Percentiles rank a stretch among this genome's conserved stretches.
phyloP scores from a whole-genome alignment of 1,140 invertebrate species.

The Galleria mellonella region DNA sequence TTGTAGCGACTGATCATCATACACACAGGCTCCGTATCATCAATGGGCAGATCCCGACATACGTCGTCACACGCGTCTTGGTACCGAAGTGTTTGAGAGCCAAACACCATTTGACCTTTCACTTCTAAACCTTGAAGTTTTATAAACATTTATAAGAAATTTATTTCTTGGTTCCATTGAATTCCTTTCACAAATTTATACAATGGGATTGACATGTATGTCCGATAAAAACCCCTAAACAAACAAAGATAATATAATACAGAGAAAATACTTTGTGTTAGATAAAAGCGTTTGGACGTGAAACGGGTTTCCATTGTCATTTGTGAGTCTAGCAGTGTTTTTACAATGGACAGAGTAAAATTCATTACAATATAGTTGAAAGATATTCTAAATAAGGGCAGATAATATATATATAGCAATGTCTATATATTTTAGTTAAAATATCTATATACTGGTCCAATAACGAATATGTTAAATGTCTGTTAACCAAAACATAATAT shows the following conservation, averaged over 20 bases:
- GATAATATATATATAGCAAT: too few relatives aligned
- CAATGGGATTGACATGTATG: too few relatives aligned
- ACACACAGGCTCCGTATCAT: slow-evolving; percentile 44
- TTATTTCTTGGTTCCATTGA: too few relatives aligned
- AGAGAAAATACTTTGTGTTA: neutral
- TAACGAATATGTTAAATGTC: too few relatives aligned
- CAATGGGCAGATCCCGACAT: slow-evolving; percentile 32
- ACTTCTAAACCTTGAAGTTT: neutral
- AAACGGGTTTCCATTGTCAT: neutral
- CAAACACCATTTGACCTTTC: neutral
- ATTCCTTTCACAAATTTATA: too few relatives aligned
- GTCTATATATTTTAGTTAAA: too few relatives aligned
- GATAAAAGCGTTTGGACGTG: neutral
- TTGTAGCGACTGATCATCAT: slow-evolving; percentile 62
- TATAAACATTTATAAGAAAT: neutral
- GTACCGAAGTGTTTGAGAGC: neutral
- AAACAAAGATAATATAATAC: neutral
- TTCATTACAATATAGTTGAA: too few relatives aligned
- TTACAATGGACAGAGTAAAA: too few relatives aligned
- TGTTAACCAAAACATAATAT: too few relatives aligned
- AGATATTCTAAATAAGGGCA: too few relatives aligned
- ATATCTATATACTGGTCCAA: too few relatives aligned
- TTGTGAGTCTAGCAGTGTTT: too few relatives aligned
- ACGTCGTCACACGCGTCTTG: slow-evolving; percentile 13
- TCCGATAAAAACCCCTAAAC: neutral